Conservation (phyloP, 2,888 invertebrate genomes). For the Eristalis arbustorum region DNA sequence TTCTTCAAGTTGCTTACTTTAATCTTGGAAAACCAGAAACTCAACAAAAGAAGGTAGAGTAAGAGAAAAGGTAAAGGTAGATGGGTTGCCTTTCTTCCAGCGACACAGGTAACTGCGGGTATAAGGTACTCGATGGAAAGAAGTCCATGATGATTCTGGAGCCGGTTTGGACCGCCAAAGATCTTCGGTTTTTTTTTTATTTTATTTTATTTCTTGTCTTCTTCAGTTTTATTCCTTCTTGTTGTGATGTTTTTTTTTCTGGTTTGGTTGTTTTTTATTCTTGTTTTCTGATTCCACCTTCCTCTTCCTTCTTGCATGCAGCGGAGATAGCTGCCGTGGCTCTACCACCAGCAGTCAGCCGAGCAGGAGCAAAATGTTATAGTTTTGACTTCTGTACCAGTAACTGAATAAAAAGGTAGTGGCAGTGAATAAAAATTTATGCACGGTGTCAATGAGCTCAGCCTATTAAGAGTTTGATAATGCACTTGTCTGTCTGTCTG, state of each 20-base stretch:
- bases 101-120: slow-evolving; percentile 49
- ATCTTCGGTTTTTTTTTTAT: slow-evolving; percentile 26
- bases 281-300: slow-evolving; percentile 12
- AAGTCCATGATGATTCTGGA: slow-evolving; percentile 65
- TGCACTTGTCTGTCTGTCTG: slow-evolving; percentile 70
- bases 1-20: slow-evolving; percentile 69
- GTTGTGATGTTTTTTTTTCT: slow-evolving; percentile 29
- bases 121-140: slow-evolving; percentile 38
- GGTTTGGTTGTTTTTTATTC: slow-evolving; percentile 26
- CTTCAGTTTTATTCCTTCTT: slow-evolving; percentile 29
- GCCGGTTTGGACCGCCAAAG: slow-evolving; percentile 71
- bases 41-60: slow-evolving; percentile 61
- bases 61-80: slow-evolving; percentile 66
- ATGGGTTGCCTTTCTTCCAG: slow-evolving; percentile 65
- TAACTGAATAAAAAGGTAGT: slow-evolving; percentile 70
- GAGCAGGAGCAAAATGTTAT: slow-evolving; percentile 70
- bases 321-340: slow-evolving; percentile 48
- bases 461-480: slow-evolving; percentile 70
- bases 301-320: slow-evolving; percentile 51
- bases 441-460: slow-evolving; percentile 71
- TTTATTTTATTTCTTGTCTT: slow-evolving; percentile 21
- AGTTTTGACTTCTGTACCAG: slow-evolving; percentile 71
- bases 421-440: slow-evolving; percentile 71
- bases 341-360: slow-evolving; percentile 66
- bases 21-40: slow-evolving; percentile 70